Evolutionary conservation across 2,888 invertebrate species (phyloP), one percentile per base, ranked within the genome.

Genomic region (Lycocerus yunnanus): DNA sequence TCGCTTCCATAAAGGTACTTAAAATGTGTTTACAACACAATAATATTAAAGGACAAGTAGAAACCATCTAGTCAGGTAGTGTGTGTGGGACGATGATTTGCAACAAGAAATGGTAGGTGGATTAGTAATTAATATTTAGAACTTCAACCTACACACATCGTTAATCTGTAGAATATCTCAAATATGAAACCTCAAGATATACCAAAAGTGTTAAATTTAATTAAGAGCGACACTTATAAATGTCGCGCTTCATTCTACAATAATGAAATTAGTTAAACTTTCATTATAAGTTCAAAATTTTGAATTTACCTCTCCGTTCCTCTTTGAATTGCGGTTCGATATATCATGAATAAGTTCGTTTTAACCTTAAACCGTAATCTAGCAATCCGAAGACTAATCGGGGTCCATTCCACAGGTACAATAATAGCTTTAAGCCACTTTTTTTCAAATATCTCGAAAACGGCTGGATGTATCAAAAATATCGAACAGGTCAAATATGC

Each of bases 101-200:
- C 72, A 68, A 66, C 68, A 72, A 65, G 43, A 61, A 18, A 24
- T 20, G 58, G 72, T 72, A 58, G 72, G 72, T 61, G 72, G 68
- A 10, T 24, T 68, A 72, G 72, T 72, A 72, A 72, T 72, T 72
- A 72, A 68, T 72, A 72, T 72, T 72, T 72, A 72, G 63, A 72
- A 69, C 65, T 58, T 24, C 72, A 3, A 14, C 72, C 72, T 27
- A 72, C 67, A 43, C 61, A 43, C n/a, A 27, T 68, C 72, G 67
- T 72, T 72, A 72, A 72, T 72, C 24, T 67, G 61, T 14, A 68
- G 24, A 18, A 20, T 63, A 15, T 18, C 13, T 18, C 61, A 18
- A 63, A 18, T 63, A 63, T 10, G 61, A n/a, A 63, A 13, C 43
- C 43, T 43, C 43, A 43, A 43, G 43, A 63, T 15, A 63, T 63